These are phyloP conservation scores for Sinocyclocheilus grahami DNA, from an alignment of 2,113 vertebrate genomes.

Conservation along the genomic window DNA sequence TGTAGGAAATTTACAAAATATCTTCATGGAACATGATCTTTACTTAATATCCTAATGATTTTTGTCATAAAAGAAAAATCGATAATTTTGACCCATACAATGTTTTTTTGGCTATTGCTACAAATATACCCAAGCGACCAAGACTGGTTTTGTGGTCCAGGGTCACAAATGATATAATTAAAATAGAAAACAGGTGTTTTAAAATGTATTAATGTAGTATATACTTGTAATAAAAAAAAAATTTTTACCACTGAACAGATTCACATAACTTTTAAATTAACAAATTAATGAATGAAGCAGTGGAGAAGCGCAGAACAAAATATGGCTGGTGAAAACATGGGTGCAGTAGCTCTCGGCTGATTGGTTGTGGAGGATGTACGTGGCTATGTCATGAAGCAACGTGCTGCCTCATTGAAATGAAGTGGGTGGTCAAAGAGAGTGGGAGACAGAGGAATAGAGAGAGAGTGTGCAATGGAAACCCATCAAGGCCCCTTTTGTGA, in stretches of 20 bases:
- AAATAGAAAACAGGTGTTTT: too few species aligned
- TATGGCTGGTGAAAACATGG: background rate
- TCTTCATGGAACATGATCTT: too few species aligned
- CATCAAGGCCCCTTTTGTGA: slow-evolving; percentile 18
- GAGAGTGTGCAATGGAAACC: slow-evolving; percentile 15
- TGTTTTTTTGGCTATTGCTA: too few species aligned
- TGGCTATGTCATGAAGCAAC: background rate
- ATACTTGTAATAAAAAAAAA: too few species aligned
- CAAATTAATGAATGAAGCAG: background rate
- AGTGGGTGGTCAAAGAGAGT: background rate
- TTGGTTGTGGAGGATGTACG: slow-evolving; percentile 16
- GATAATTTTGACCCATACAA: too few species aligned
- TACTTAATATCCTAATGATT: too few species aligned
- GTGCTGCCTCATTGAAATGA: slow-evolving; percentile 7
- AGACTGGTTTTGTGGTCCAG: too few species aligned
- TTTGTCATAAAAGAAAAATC: too few species aligned
- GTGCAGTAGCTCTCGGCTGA: slow-evolving; percentile 1
- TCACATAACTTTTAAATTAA: background rate
- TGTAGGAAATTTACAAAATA: too few species aligned
- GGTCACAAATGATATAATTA: too few species aligned
- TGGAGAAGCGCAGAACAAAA: background rate
- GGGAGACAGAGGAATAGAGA: background rate
- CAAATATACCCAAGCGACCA: too few species aligned
- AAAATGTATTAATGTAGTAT: too few species aligned
- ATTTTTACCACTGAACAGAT: background rate